Evolutionary conservation across 2,113 vertebrate genomes (phyloP).

Genomic region (Fukomys damarensis): DNA sequence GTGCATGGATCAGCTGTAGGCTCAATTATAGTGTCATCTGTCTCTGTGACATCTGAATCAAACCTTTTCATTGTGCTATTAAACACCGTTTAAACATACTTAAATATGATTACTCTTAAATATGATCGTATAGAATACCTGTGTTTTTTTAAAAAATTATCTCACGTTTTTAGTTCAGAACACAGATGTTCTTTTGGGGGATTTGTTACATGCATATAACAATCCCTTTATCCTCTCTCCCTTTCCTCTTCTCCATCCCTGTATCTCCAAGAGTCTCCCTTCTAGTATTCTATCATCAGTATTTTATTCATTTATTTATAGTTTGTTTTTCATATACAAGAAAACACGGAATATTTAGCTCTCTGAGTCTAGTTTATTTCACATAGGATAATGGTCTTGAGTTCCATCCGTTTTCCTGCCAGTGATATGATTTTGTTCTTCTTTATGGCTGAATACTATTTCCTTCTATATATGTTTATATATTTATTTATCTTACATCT

Average conservation of each 20-base stretch:
- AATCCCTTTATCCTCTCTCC: not conserved
- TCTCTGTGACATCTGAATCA: not conserved
- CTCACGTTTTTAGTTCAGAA: not conserved
- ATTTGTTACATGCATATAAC: not conserved
- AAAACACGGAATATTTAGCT: not conserved
- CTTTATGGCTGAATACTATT: not conserved
- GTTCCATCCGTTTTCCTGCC: not conserved
- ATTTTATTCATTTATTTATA: not conserved
- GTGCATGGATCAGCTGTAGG: not conserved
- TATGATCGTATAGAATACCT: no score
- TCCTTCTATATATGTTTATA: not conserved
- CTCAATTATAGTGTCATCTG: not conserved
- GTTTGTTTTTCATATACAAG: not conserved
- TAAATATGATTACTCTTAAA: slow-evolving; percentile 12
- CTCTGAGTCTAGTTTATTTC: not conserved
- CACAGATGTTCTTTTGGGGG: not conserved
- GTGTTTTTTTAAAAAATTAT: not conserved
- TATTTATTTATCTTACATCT: no score
- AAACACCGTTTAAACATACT: not conserved
- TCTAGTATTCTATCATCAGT: not conserved
- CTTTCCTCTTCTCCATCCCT: not conserved
- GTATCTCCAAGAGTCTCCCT: not conserved
- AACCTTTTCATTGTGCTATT: not conserved
- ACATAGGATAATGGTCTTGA: not conserved
- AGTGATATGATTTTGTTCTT: not conserved